phyloP scores from a whole-genome alignment of 2,113 vertebrate species.

The Alligator mississippiensis region DNA sequence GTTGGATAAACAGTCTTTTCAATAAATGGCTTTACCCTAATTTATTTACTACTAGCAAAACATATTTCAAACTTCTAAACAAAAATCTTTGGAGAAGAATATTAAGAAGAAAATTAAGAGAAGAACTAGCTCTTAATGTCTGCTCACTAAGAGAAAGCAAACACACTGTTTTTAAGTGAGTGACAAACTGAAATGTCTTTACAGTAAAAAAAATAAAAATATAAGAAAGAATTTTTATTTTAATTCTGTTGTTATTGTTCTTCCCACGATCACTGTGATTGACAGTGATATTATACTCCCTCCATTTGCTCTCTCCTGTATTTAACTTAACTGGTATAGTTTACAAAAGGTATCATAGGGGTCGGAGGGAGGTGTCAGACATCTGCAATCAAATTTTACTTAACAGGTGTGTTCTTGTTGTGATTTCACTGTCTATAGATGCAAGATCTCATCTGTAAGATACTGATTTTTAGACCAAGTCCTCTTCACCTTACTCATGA shows the following conservation, averaged over 20 bases:
- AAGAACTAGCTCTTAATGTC: background rate
- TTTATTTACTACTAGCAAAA: background rate
- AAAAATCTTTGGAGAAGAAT: constrained; percentile 11
- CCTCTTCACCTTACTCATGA: background rate
- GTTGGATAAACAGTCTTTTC: background rate
- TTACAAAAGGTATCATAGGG: background rate
- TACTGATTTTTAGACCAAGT: background rate
- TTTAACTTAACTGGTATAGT: background rate
- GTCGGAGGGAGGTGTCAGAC: background rate
- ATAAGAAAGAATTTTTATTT: background rate
- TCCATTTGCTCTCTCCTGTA: background rate
- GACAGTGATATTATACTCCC: background rate
- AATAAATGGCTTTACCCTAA: background rate
- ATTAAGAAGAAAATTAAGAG: background rate
- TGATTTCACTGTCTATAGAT: background rate
- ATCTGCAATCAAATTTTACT: background rate
- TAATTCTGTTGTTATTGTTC: background rate
- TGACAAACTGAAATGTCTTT: background rate
- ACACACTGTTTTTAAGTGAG: background rate
- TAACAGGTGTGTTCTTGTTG: background rate
- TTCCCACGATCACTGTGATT: background rate
- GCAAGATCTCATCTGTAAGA: background rate
- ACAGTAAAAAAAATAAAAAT: background rate
- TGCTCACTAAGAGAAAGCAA: background rate
- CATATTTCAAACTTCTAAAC: background rate